Evolutionary conservation across 2,888 invertebrate species (phyloP).

Genomic region (Melanostoma scalare): DNA sequence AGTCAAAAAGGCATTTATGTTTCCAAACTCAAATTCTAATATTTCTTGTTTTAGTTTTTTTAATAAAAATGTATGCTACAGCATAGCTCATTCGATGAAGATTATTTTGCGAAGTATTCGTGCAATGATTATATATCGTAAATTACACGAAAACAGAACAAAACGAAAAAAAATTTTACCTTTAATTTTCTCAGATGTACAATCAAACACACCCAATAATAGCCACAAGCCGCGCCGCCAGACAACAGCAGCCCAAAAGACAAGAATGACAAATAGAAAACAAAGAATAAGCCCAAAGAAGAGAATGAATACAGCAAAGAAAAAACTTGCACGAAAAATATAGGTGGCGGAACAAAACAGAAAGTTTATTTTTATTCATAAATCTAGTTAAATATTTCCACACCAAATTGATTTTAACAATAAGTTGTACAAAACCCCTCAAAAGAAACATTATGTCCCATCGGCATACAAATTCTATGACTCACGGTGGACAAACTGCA

Average conservation of each 20-base stretch:
- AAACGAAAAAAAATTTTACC: not conserved
- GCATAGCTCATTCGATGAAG: too few relatives aligned
- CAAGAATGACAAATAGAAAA: slow-evolving; percentile 61
- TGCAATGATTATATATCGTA: too few relatives aligned
- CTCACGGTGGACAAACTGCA: slow-evolving; percentile 41
- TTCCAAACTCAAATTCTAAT: too few relatives aligned
- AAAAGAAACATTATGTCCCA: slow-evolving; percentile 27
- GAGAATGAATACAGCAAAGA: slow-evolving; percentile 31
- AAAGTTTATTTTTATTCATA: slow-evolving; percentile 47
- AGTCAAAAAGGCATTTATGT: too few relatives aligned
- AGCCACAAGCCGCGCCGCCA: slow-evolving; percentile 35
- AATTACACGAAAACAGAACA: too few relatives aligned
- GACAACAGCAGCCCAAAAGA: slow-evolving; percentile 13
- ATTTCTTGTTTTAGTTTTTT: too few relatives aligned
- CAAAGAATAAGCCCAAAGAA: slow-evolving; percentile 56
- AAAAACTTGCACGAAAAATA: slow-evolving; percentile 29
- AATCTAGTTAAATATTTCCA: not conserved
- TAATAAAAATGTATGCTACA: too few relatives aligned
- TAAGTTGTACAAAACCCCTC: not conserved
- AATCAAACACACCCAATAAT: slow-evolving; percentile 28
- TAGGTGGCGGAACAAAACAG: slow-evolving; percentile 47
- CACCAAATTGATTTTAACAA: not conserved
- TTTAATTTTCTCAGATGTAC: not conserved
- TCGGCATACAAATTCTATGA: slow-evolving; percentile 28
- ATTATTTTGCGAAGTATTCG: too few relatives aligned